phyloP scores from a whole-genome alignment of 2,888 invertebrate genomes.

The Mythimna lalbum region DNA sequence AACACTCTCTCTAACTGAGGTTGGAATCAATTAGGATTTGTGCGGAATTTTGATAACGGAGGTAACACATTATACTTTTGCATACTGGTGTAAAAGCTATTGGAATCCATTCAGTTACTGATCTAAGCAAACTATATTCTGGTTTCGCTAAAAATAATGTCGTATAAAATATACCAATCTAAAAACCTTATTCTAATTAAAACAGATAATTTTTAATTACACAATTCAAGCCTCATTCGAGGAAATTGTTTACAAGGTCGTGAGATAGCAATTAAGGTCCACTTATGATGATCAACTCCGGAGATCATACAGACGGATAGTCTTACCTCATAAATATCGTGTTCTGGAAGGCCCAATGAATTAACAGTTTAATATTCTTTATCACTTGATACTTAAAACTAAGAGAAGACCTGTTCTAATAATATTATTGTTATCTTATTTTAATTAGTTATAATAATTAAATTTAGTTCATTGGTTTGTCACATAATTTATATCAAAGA shows the following conservation, averaged over 20 bases:
- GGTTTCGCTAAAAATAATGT: too few relatives aligned
- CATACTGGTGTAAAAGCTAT: too few relatives aligned
- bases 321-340: background rate
- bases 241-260: background rate
- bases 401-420: too few relatives aligned
- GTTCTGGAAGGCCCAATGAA: background rate
- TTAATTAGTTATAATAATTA: too few relatives aligned
- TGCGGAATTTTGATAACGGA: background rate
- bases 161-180: background rate
- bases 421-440: too few relatives aligned
- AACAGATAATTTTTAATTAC: background rate
- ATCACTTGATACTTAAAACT: too few relatives aligned
- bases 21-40: background rate
- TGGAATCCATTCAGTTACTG: too few relatives aligned
- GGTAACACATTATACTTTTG: too few relatives aligned
- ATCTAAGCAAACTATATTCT: too few relatives aligned
- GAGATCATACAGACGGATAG: background rate
- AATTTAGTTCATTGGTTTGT: too few relatives aligned
- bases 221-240: background rate
- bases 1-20: too few relatives aligned
- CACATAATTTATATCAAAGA: too few relatives aligned
- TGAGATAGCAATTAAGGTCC: conserved; percentile 5
- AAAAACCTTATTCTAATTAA: background rate
- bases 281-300: background rate
- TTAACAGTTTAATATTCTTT: background rate